phyloP scores from a whole-genome alignment of 35 echinoderm and acorn worm genomes.

The Heliocidaris tuberculata region DNA sequence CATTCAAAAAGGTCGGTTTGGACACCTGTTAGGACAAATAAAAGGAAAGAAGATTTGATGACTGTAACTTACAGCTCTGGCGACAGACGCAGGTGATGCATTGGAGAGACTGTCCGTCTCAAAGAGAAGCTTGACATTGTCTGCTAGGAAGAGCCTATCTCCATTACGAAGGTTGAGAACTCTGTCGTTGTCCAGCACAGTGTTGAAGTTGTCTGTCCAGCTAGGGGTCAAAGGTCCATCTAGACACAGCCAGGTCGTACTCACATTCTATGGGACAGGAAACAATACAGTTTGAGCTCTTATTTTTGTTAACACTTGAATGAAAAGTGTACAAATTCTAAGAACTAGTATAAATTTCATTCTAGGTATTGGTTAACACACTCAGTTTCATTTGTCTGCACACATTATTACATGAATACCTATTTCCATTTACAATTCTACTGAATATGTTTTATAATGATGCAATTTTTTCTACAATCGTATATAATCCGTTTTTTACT shows the following conservation, averaged over 20 bases:
- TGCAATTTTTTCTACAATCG: neutral
- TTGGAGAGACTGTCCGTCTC: conserved; percentile 75
- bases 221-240: conserved; percentile 93
- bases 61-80: conserved; percentile 76
- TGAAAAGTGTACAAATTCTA: too few species aligned
- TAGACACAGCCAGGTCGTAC: conserved; percentile 96
- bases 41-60: neutral
- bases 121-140: conserved; percentile 97
- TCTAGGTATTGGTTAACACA: too few species aligned
- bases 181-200: conserved; percentile 83
- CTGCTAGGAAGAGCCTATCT: conserved; percentile 81
- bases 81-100: conserved; percentile 85
- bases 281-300: neutral
- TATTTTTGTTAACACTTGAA: neutral
- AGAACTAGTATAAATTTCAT: too few species aligned
- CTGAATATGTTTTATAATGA: too few species aligned
- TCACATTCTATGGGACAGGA: conserved; percentile 76
- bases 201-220: conserved; percentile 99
- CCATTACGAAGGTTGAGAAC: conserved; percentile 84
- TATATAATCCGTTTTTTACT: neutral
- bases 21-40: neutral
- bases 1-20: neutral
- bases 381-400: too few species aligned
- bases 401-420: too few species aligned
- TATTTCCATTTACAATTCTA: too few species aligned